Percentiles rank a stretch among this genome's conserved stretches.
Evolutionary conservation across 2,888 invertebrate genomes (phyloP).

Genomic region (Sarcophaga caerulescens): DNA sequence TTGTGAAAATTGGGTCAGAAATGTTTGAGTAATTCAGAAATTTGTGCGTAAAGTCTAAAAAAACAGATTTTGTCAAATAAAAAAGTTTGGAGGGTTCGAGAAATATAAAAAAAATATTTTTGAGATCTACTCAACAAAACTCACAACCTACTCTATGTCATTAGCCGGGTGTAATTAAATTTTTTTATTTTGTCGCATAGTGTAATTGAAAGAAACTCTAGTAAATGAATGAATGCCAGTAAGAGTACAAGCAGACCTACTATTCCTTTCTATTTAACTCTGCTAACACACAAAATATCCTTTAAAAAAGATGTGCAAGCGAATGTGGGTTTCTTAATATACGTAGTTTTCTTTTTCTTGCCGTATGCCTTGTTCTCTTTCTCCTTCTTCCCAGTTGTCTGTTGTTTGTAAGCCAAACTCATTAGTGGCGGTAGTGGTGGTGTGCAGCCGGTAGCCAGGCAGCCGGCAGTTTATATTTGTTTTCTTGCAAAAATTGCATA

Average conservation of each 20-base stretch:
- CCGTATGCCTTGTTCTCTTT: conserved; percentile 7
- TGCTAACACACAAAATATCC: conserved; percentile 57
- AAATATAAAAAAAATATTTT: too few species aligned
- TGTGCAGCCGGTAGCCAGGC: conserved; percentile 39
- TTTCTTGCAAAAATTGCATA: background rate
- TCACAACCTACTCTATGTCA: too few species aligned
- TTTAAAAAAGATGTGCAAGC: conserved; percentile 11
- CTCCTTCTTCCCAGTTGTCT: background rate
- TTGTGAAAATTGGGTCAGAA: too few species aligned
- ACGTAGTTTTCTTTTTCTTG: background rate
- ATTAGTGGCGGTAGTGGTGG: conserved; percentile 46
- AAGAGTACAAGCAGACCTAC: too few species aligned
- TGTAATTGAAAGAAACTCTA: background rate
- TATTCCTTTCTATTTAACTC: conserved; percentile 30
- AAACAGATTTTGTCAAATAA: too few species aligned
- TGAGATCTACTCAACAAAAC: too few species aligned
- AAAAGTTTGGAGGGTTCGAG: too few species aligned
- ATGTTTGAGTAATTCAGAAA: too few species aligned
- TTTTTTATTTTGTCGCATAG: too few species aligned
- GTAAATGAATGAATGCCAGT: background rate
- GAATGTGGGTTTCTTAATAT: too few species aligned
- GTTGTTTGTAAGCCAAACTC: conserved; percentile 56
- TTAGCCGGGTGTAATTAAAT: too few species aligned
- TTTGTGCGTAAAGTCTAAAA: too few species aligned
- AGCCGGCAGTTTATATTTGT: background rate